Evolutionary conservation across 2,797 vertebrate species (phyloP).

Genomic region (Microhierax caerulescens): DNA sequence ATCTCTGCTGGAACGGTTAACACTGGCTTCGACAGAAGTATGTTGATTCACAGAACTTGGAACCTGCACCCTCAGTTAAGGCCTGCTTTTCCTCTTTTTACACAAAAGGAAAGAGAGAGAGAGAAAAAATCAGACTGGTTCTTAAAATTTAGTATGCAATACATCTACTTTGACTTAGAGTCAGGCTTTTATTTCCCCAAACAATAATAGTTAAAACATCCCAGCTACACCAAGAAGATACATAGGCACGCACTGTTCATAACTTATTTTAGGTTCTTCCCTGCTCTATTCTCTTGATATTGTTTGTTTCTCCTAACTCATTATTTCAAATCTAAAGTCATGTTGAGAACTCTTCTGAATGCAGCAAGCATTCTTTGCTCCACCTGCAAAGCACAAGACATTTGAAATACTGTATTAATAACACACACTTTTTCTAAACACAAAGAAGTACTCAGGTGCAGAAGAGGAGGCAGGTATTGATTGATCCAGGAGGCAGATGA

Average conservation of each 20-base stretch:
- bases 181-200: slow-evolving; percentile 24
- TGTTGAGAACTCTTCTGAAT: neutral
- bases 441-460: neutral
- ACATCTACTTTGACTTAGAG: neutral
- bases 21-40: neutral
- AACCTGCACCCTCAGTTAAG: neutral
- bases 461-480: neutral
- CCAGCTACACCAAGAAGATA: neutral
- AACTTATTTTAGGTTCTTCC: neutral
- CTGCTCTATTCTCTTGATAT: neutral
- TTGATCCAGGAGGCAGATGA: neutral
- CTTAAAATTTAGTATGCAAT: neutral
- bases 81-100: neutral
- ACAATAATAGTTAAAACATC: neutral
- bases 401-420: neutral
- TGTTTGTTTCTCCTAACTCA: neutral
- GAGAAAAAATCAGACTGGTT: neutral
- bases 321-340: neutral
- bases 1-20: neutral
- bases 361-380: neutral
- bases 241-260: neutral
- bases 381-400: neutral
- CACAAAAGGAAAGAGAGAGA: neutral
- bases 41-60: neutral
- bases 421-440: neutral